A percentile compares a stretch with the other conserved stretches of the same genome.
Conservation (phyloP, 2,888 invertebrate genomes). For the Ophion ellenae region DNA sequence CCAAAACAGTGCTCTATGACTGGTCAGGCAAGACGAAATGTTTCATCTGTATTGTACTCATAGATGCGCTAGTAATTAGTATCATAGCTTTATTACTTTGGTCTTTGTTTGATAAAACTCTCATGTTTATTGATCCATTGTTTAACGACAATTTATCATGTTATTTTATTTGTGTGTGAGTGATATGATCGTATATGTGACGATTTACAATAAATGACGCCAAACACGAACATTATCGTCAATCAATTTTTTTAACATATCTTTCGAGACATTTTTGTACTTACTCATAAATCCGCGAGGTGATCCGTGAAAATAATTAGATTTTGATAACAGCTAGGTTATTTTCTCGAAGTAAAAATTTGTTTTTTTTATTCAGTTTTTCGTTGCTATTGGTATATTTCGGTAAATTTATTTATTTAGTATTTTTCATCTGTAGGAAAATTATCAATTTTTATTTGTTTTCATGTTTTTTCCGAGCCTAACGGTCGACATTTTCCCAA, state of each 20-base stretch:
- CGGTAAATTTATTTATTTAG: too few relatives aligned
- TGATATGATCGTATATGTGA: slow-evolving; percentile 72
- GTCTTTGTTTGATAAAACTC: slow-evolving; percentile 40
- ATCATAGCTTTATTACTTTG: slow-evolving; percentile 40
- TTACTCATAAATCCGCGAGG: too few relatives aligned
- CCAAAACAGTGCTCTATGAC: slow-evolving; percentile 13
- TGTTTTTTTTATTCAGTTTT: neutral
- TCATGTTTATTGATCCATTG: slow-evolving; percentile 46
- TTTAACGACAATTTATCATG: slow-evolving; percentile 44
- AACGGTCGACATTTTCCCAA: too few relatives aligned
- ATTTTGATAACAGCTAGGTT: neutral
- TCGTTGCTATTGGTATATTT: neutral
- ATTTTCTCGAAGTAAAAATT: neutral
- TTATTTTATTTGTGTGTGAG: slow-evolving; percentile 70
- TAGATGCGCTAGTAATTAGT: slow-evolving; percentile 37
- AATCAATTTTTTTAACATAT: neutral
- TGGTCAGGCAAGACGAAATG: slow-evolving; percentile 21
- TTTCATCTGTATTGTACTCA: slow-evolving; percentile 39
- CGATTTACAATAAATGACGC: slow-evolving; percentile 71
- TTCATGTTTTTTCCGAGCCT: too few relatives aligned
- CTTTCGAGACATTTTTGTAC: neutral
- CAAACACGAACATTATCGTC: slow-evolving; percentile 58
- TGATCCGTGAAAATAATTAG: neutral
- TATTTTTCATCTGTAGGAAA: too few relatives aligned
- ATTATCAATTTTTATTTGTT: too few relatives aligned